Percentiles rank a stretch among this genome's conserved stretches.
Evolutionary conservation across 1,140 invertebrate genomes (phyloP).

Genomic region (Parapsyche elsis): DNA sequence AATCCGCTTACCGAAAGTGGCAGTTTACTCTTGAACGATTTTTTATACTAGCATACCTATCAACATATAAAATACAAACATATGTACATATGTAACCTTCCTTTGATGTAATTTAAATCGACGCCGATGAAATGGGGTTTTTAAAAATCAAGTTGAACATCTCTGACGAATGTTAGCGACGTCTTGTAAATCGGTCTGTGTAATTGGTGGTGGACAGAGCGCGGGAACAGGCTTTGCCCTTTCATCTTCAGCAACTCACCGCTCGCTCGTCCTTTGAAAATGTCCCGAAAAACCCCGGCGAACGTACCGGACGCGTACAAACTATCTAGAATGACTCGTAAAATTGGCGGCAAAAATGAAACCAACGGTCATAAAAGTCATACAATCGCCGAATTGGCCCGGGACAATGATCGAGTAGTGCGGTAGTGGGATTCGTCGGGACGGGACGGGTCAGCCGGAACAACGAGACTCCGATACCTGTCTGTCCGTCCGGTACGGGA

Average conservation of each 20-base stretch:
- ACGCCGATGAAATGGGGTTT: too few relatives aligned
- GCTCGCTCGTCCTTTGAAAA: slow-evolving; percentile 27
- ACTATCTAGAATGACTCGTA: too few relatives aligned
- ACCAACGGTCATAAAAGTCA: too few relatives aligned
- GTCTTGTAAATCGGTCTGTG: slow-evolving; percentile 47
- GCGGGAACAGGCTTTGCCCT: slow-evolving; percentile 47
- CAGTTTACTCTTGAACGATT: too few relatives aligned
- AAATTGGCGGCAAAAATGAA: too few relatives aligned
- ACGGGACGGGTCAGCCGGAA: slow-evolving; percentile 3
- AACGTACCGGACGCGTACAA: neutral
- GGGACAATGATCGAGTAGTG: neutral
- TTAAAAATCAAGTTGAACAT: slow-evolving; percentile 12
- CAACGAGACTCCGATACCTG: slow-evolving; percentile 21
- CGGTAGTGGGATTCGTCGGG: neutral
- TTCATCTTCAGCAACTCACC: slow-evolving; percentile 49
- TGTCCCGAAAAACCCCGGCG: neutral
- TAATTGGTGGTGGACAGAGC: slow-evolving; percentile 51
- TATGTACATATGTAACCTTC: too few relatives aligned
- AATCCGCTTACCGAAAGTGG: too few relatives aligned
- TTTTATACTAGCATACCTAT: too few relatives aligned
- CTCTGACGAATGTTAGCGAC: slow-evolving; percentile 12
- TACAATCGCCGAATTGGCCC: too few relatives aligned
- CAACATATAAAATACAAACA: too few relatives aligned
- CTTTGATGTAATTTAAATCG: too few relatives aligned
- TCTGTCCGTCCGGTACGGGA: slow-evolving; percentile 10